Percentiles rank a stretch among this genome's conserved stretches.
Conservation (phyloP, 2,888 invertebrate species). For the Neuroscelio doddi region DNA sequence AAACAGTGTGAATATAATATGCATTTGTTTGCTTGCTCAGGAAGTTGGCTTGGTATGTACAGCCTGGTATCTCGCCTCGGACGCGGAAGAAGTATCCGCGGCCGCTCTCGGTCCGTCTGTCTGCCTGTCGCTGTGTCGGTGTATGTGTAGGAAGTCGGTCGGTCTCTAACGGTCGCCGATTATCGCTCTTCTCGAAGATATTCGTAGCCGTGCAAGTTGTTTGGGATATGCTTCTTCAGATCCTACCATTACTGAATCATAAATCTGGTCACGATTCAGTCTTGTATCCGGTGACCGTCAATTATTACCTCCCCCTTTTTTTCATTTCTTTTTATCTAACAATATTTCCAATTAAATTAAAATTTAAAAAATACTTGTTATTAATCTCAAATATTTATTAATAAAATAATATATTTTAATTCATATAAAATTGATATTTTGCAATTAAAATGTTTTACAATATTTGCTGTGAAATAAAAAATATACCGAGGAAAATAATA, state of each 20-base stretch:
- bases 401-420: too few species aligned
- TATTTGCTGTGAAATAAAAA: too few species aligned
- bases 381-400: too few species aligned
- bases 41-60: slow-evolving; percentile 2
- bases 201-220: slow-evolving; percentile 20
- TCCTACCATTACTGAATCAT: slow-evolving; percentile 36
- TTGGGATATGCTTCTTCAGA: slow-evolving; percentile 23
- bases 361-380: too few species aligned
- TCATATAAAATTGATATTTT: too few species aligned
- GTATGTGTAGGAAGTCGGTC: slow-evolving; percentile 41
- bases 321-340: neutral
- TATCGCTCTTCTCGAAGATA: slow-evolving; percentile 36
- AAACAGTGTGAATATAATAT: too few species aligned
- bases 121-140: slow-evolving; percentile 25
- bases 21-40: neutral
- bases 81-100: slow-evolving; percentile 38
- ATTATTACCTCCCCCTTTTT: neutral
- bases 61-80: slow-evolving; percentile 19
- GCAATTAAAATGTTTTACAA: too few species aligned
- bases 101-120: slow-evolving; percentile 30
- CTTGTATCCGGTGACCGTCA: slow-evolving; percentile 35
- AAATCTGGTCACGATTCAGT: slow-evolving; percentile 42
- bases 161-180: slow-evolving; percentile 46
- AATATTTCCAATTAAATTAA: neutral
- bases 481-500: too few species aligned